These are phyloP conservation scores for Nibea albiflora DNA, from an alignment of 2,113 vertebrate species.

Conservation along the genomic window DNA sequence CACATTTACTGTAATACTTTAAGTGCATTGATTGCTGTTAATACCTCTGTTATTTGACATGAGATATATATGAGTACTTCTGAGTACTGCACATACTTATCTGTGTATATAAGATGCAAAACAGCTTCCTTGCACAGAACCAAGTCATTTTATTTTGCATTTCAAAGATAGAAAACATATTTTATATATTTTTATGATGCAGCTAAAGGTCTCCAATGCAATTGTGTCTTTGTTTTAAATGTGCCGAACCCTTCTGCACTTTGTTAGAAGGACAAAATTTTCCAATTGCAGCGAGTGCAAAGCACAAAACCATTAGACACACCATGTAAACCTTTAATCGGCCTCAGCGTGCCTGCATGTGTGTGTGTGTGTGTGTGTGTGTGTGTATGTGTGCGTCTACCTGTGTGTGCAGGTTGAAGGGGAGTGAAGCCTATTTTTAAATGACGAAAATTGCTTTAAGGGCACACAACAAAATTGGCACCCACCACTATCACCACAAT, in stretches of 20 bases:
- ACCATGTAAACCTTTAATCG: conserved; percentile 42
- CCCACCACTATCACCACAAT: conserved; percentile 56
- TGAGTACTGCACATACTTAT: too few relatives aligned
- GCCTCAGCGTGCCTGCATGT: conserved; percentile 14
- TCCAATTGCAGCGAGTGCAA: conserved; percentile 6
- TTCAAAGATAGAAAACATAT: background rate
- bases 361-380: background rate
- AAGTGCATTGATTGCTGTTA: too few relatives aligned
- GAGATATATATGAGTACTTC: too few relatives aligned
- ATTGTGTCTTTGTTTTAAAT: background rate
- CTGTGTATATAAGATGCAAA: too few relatives aligned
- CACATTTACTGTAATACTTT: too few relatives aligned
- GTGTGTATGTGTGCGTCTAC: conserved; percentile 20
- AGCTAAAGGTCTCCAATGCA: background rate
- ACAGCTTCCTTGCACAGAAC: too few relatives aligned
- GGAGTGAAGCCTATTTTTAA: conserved; percentile 60
- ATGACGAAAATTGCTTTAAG: conserved; percentile 71
- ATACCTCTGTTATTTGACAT: too few relatives aligned
- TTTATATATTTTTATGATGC: background rate
- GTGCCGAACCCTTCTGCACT: background rate
- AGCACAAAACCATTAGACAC: conserved; percentile 24
- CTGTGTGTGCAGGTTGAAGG: conserved; percentile 34
- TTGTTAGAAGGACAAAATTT: background rate
- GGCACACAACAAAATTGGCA: conserved; percentile 67
- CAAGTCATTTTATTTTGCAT: background rate